Base-by-base conservation (phyloP, 1,140 invertebrate species). In the Drosophila ercepeae region DNA sequence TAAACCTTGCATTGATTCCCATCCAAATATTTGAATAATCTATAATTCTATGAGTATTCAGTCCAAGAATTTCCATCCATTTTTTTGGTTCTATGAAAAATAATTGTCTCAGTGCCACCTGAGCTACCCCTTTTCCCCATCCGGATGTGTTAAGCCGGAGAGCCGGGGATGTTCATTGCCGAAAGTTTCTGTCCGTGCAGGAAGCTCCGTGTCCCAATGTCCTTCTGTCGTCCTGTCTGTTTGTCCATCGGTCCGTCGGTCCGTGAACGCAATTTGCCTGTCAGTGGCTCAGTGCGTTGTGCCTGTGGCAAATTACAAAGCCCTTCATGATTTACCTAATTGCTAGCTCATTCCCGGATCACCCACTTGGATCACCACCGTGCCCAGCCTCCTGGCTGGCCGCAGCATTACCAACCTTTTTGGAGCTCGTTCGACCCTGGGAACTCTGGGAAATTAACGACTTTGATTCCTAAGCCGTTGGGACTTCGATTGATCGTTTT, bases 251-350 rank as follows among this genome's bases (percentile, higher is more conserved):
- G n/a, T 58, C 39, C 36, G 21, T 32, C 57, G 29, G 69, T 53
- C 57, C 68, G 60, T 74, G 51, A 50, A 74, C 69, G 36, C 36
- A 78, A 78, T 70, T 60, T 59, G 55, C 61, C 51, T 73, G 60
- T 55, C 39, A 51, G 69, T 74, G 48, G 36, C 53, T 72, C 55
- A 74, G 36, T 48, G 39, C 72, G 42, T 42, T 55, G 29, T 59
- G 73, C 61, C 72, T 77, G 82, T 70, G 57, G 63, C 76, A 88
- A 86, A 81, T 81, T 70, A 77, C 63, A 81, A 52, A 59, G 74
- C 54, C 73, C 61, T 46, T 67, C 63, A 79, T 86, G 79, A 83
- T 84, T 83, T 78, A 84, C 70, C 69, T 79, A 84, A 84, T 79
- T 84, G 75, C 79, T 39, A 16, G 36, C 67, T 4, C 49, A 27